Evolutionary conservation across 1,140 invertebrate genomes (phyloP), one percentile per base, ranked within the genome.

Genomic region (Saccostrea echinata): DNA sequence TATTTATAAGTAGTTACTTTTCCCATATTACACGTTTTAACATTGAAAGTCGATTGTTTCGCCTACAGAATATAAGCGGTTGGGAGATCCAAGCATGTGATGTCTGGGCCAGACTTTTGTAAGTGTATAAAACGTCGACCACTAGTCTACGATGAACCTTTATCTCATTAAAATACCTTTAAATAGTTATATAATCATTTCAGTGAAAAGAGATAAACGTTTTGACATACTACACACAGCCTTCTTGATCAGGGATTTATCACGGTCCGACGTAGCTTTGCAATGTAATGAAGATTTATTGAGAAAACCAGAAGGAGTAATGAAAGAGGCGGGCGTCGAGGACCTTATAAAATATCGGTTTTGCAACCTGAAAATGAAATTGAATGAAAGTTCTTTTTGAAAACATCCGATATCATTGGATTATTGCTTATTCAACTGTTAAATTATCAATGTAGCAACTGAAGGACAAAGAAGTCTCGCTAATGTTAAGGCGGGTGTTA

Each of bases 121-220:
- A 76, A 76, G 68, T 76, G 68, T 76, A 76, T 76, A 76, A 30
- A 76, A 76, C 68, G 68, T 76, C 68, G 68, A 76, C 68, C 68
- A 76, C 68, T 76, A 76, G 68, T 76, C 68, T 76, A 27, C 24
- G 68, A 76, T 76, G 68, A 76, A 76, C 68, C 30, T 76, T 33
- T 76, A 76, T 76, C 68, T 76, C 68, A 76, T 76, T 76, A 76
- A 76, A 76, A 76, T 76, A 76, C 68, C 68, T 76, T 76, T 76
- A 76, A 76, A 76, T 76, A 76, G 68, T 76, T 76, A 76, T 76
- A 76, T 76, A 76, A 76, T 76, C 68, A 76, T 76, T 76, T 76
- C 68, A 76, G 68, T 76, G 68, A 76, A 76, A 76, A 76, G 68
- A 76, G 68, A 76, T 76, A 76, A 76, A 76, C 27, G 68, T 76